phyloP scores from a whole-genome alignment of 1,140 invertebrate species.

The Drosophila auraria region DNA sequence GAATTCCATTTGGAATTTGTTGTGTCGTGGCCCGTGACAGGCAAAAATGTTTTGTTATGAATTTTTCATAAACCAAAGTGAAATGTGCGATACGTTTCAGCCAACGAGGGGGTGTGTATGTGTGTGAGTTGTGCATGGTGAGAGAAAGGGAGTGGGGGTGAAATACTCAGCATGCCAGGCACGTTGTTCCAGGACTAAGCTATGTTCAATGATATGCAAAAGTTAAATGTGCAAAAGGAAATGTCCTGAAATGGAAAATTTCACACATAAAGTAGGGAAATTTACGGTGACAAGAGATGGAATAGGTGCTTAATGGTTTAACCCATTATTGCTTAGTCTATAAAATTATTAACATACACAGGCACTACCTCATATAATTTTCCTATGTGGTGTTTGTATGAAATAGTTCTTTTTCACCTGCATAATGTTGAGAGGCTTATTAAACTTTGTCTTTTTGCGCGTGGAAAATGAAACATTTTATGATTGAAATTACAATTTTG shows the following conservation, averaged over 20 bases:
- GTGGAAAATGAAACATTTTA: no score
- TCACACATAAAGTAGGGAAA: constrained; percentile 5
- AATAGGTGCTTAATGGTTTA: neutral
- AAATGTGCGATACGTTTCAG: constrained; percentile 41
- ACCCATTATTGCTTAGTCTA: no score
- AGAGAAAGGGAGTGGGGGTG: neutral
- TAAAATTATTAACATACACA: no score
- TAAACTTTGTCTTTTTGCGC: no score
- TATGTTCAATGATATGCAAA: constrained; percentile 59
- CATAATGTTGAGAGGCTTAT: no score
- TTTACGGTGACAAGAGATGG: constrained; percentile 17
- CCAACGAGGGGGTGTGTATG: constrained; percentile 2
- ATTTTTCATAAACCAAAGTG: constrained; percentile 67
- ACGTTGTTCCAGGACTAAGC: constrained; percentile 34
- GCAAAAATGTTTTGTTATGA: constrained; percentile 62
- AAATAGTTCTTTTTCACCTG: no score
- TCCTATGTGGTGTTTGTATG: no score
- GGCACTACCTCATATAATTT: no score
- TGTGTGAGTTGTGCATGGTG: neutral
- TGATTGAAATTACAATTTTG: neutral
- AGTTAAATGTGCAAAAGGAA: constrained; percentile 19
- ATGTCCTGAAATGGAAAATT: constrained; percentile 8
- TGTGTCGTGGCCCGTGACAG: constrained; percentile 48
- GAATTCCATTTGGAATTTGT: constrained; percentile 52
- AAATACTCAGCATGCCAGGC: constrained; percentile 26